Base-by-base conservation (phyloP, 2,113 vertebrate genomes). In the Phocoena phocoena region DNA sequence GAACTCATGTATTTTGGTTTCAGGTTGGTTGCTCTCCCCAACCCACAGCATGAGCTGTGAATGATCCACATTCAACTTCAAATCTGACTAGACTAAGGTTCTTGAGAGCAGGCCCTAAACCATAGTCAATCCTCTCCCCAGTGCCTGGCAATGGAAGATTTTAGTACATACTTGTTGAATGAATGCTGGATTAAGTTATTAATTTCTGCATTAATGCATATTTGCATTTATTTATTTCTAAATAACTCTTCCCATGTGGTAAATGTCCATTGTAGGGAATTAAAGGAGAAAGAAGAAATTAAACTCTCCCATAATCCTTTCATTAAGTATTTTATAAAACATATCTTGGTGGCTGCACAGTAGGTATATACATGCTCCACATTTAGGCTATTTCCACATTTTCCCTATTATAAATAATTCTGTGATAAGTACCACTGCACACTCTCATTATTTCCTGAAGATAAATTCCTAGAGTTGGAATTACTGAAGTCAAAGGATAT, bases 361-460 rank as follows among this genome's bases (percentile, higher is more conserved):
- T 89, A 87, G 77, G 14, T 47, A 44, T 62, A 36, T 33, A 86
- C 50, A 4, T 88, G 23, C 26, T 90, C 94, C 67, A 41, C 38
- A 93, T 85, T 81, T 87, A 89, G 68, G 55, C 41, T 88, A 50
- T 92, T 95, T 95, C 76, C 47, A 90, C 15, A 36, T 58, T 73
- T 92, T 85, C 31, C 53, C 68, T 85, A 8, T 90, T 83, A 73
- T 76, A 88, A 94, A 93, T 82, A 96, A 93, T 90, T 87, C 36
- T 41, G 5, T 81, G 62, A 67, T 60, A 85, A 53, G 25, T 85
- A 17, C 84, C 18, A 23, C 62, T 21, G 83, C 11, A 50, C 6
- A 74, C 36, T 76, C 76, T 92, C 79, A 31, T 97, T 93, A 80
- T 97, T 97, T 97, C 88, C 65, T 95, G 41, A 86, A 93, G 94